These are phyloP conservation scores for Siniperca scherzeri DNA, from an alignment of 2,797 vertebrate species.

Conservation along the genomic window DNA sequence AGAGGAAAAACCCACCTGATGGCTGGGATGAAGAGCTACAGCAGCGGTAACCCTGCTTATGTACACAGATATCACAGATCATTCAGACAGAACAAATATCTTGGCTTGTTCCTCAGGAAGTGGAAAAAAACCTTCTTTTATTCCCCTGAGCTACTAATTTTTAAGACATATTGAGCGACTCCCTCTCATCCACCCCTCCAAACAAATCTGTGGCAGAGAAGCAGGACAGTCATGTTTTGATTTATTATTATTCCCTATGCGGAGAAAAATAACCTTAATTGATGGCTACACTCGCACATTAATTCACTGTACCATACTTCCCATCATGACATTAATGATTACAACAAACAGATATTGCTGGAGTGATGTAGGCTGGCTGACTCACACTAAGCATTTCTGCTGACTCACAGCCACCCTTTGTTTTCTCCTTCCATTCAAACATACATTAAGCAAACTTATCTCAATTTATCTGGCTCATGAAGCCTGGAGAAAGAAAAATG, in stretches of 20 bases:
- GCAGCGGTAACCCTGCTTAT: slow-evolving; percentile 34
- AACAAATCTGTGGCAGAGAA: slow-evolving; percentile 50
- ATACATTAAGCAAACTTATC: slow-evolving; percentile 36
- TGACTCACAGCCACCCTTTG: slow-evolving; percentile 65
- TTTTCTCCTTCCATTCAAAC: slow-evolving; percentile 48
- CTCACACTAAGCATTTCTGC: slow-evolving; percentile 67
- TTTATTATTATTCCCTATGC: slow-evolving; percentile 54
- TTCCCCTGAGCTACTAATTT: slow-evolving; percentile 48
- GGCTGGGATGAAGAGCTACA: slow-evolving; percentile 40
- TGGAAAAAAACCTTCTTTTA: not conserved
- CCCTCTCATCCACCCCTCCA: slow-evolving; percentile 24
- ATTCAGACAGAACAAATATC: slow-evolving; percentile 70
- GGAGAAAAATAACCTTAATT: slow-evolving; percentile 54
- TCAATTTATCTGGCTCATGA: slow-evolving; percentile 44
- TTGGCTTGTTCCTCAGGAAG: slow-evolving; percentile 38
- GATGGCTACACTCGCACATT: slow-evolving; percentile 58
- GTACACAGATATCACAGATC: slow-evolving; percentile 59
- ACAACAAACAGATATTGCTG: slow-evolving; percentile 56
- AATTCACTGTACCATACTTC: slow-evolving; percentile 56
- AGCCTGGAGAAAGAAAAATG: slow-evolving; percentile 22
- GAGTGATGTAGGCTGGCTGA: slow-evolving; percentile 47
- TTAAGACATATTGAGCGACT: slow-evolving; percentile 51
- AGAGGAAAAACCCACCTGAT: slow-evolving; percentile 59
- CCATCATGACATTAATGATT: slow-evolving; percentile 58
- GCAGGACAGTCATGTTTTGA: slow-evolving; percentile 51